phyloP scores from a whole-genome alignment of 2,888 invertebrate genomes.

The Pandemis corylana region DNA sequence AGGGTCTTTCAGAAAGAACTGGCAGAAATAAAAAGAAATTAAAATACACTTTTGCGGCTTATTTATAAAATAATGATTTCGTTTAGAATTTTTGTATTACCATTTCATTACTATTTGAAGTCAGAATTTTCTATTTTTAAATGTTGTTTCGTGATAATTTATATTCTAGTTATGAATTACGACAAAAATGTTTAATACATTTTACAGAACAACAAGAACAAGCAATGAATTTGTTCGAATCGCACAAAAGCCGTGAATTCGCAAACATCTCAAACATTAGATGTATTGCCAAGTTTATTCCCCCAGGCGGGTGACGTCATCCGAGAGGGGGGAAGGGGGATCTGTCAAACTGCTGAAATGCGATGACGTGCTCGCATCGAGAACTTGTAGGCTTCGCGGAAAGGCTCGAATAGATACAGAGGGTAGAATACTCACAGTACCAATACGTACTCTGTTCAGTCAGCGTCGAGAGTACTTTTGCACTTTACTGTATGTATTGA shows the following conservation, averaged over 20 bases:
- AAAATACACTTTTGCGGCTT: too few relatives aligned
- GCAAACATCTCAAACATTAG: conserved; percentile 55
- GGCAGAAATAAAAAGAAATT: too few relatives aligned
- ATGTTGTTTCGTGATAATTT: too few relatives aligned
- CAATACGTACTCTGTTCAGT: too few relatives aligned
- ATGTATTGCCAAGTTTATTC: conserved; percentile 49
- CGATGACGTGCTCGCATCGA: conserved; percentile 69
- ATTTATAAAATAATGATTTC: too few relatives aligned
- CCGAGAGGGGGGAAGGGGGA: conserved; percentile 50
- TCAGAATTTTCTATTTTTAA: too few relatives aligned
- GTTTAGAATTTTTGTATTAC: too few relatives aligned
- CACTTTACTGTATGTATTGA: too few relatives aligned
- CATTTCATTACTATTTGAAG: too few relatives aligned
- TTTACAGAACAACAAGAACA: neutral
- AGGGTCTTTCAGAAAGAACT: too few relatives aligned
- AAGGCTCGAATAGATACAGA: conserved; percentile 44
- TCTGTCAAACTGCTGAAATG: conserved; percentile 74
- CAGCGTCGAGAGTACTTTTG: too few relatives aligned
- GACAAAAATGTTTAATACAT: neutral
- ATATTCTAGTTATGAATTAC: too few relatives aligned
- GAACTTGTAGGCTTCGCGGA: conserved; percentile 66
- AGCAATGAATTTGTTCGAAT: conserved; percentile 1
- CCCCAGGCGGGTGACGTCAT: conserved; percentile 62
- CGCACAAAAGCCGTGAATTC: conserved; percentile 49
- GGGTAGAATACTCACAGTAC: neutral